phyloP scores from a whole-genome alignment of 2,113 vertebrate species.

The Zosterops hypoxanthus region DNA sequence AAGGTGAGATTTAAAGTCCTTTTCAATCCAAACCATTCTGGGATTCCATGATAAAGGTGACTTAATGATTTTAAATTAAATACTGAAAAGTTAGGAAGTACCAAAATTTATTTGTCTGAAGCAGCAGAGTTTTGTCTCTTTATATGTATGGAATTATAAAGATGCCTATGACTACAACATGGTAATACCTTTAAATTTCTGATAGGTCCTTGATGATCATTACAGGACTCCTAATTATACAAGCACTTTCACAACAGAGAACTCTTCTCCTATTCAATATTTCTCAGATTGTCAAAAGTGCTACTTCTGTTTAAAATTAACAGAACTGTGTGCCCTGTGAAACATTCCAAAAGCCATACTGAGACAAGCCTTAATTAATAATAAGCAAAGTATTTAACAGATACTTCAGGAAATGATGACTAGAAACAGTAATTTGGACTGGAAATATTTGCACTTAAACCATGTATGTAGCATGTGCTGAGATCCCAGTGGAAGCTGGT shows the following conservation, averaged over 20 bases:
- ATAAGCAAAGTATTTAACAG: neutral
- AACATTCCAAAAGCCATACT: neutral
- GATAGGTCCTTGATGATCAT: neutral
- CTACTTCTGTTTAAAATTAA: neutral
- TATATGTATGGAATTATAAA: neutral
- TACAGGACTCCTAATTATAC: neutral
- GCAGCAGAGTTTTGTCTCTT: neutral
- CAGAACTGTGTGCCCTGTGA: neutral
- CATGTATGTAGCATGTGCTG: fast-evolving
- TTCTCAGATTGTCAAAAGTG: neutral
- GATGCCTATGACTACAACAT: neutral
- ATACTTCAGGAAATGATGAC: neutral
- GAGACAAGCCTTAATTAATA: neutral
- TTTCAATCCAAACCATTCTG: neutral
- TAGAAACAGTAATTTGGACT: neutral
- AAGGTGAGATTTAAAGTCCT: neutral
- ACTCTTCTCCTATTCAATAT: neutral
- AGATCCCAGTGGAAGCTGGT: neutral
- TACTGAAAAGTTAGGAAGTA: neutral
- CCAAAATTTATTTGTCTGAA: neutral
- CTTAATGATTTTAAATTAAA: neutral
- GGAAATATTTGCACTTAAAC: neutral
- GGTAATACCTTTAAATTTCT: neutral
- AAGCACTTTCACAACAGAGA: neutral
- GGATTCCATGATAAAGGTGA: neutral